Percentiles rank a stretch among this genome's conserved stretches.
phyloP scores from a whole-genome alignment of 1,140 invertebrate species.

The Capitella teleta region DNA sequence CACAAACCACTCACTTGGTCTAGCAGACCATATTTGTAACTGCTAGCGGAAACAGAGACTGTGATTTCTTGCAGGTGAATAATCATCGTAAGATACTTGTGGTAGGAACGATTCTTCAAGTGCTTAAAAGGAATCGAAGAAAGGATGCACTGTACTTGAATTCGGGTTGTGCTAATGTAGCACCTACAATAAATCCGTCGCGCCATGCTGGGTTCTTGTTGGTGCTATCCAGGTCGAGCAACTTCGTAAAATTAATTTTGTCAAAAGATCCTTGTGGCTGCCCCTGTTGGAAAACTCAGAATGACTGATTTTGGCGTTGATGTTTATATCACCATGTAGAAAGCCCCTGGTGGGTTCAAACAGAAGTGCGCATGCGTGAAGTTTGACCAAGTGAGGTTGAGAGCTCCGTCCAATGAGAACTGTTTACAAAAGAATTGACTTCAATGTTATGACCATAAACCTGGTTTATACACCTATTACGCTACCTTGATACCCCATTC shows the following conservation, averaged over 20 bases:
- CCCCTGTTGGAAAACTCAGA: background rate
- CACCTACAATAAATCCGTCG: background rate
- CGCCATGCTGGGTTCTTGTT: background rate
- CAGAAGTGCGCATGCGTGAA: background rate
- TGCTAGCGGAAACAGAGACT: background rate
- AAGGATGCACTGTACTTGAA: too few species aligned
- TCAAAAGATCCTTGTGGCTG: background rate
- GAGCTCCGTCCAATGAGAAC: constrained; percentile 2
- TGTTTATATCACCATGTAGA: constrained; percentile 5
- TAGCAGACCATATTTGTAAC: background rate
- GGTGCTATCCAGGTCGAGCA: background rate
- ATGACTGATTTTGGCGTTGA: background rate
- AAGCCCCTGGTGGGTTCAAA: constrained; percentile 5
- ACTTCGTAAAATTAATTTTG: background rate
- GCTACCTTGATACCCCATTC: constrained; percentile 2
- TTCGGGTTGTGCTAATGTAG: too few species aligned
- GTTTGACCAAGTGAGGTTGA: constrained; percentile 3
- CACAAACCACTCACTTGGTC: background rate
- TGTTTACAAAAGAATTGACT: too few species aligned
- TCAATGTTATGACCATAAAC: too few species aligned
- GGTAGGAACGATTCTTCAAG: background rate
- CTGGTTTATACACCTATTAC: background rate
- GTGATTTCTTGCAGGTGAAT: constrained; percentile 8
- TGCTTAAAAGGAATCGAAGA: constrained; percentile 5
- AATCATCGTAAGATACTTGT: constrained; percentile 5